Conservation (phyloP, 2,888 invertebrate genomes). For the Zaprionus lineosus region DNA sequence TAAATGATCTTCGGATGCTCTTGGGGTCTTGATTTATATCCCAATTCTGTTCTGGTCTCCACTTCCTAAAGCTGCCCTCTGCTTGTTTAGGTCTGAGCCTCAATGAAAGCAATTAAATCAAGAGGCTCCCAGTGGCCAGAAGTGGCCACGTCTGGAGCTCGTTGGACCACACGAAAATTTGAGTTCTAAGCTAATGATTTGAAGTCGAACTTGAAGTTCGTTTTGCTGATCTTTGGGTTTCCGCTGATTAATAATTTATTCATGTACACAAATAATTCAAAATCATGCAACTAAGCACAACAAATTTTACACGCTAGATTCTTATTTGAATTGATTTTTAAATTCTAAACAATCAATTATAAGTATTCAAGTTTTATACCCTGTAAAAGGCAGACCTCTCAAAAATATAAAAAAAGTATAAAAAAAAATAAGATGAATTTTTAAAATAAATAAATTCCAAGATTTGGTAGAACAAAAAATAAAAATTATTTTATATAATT, state of each 20-base stretch:
- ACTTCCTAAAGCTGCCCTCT: slow-evolving; percentile 21
- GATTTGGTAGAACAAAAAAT: too few relatives aligned
- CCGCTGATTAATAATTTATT: slow-evolving; percentile 54
- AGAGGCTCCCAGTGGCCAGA: slow-evolving; percentile 41
- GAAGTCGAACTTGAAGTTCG: slow-evolving; percentile 27
- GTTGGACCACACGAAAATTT: slow-evolving; percentile 14
- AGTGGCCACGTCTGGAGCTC: slow-evolving; percentile 42
- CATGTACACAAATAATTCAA: slow-evolving; percentile 43
- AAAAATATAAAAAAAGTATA: too few relatives aligned
- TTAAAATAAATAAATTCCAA: too few relatives aligned
- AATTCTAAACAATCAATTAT: neutral
- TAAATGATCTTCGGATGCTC: too few relatives aligned
- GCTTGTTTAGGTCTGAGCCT: slow-evolving; percentile 55
- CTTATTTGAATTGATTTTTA: slow-evolving; percentile 40
- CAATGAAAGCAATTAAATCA: slow-evolving; percentile 76
- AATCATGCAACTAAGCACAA: slow-evolving; percentile 48
- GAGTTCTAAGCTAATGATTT: slow-evolving; percentile 44
- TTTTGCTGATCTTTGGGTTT: neutral
- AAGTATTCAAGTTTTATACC: neutral
- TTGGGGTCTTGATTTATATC: too few relatives aligned
- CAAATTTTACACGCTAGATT: slow-evolving; percentile 57
- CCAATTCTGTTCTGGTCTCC: slow-evolving; percentile 15
- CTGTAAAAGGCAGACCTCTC: too few relatives aligned
- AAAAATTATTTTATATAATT: too few relatives aligned
- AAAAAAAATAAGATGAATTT: too few relatives aligned